Percentiles rank a stretch among this genome's conserved stretches.
Evolutionary conservation across 2,113 vertebrate species (phyloP).

Genomic region (Cervus canadensis): DNA sequence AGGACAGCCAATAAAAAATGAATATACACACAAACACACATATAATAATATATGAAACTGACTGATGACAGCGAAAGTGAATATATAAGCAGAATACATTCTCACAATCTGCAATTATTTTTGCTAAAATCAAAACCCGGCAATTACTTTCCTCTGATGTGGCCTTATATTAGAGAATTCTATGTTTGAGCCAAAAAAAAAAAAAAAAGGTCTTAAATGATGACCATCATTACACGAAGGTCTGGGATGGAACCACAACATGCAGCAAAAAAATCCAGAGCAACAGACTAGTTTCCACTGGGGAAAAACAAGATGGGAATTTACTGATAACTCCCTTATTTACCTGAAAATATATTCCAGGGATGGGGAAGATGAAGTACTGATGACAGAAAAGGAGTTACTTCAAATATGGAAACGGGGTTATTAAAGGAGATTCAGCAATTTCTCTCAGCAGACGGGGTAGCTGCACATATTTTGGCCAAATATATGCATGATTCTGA

Average conservation of each 20-base stretch:
- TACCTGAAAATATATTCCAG: neutral
- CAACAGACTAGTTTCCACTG: neutral
- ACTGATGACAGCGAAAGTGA: neutral
- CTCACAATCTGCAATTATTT: neutral
- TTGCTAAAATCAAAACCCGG: neutral
- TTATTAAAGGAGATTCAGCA: neutral
- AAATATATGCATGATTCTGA: neutral
- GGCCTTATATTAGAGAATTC: neutral
- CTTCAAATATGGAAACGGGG: neutral
- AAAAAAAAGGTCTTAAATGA: neutral
- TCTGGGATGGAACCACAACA: neutral
- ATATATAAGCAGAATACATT: neutral
- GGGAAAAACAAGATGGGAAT: neutral
- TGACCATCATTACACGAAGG: neutral
- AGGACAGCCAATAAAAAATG: neutral
- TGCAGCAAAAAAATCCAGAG: neutral
- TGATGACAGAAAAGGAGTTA: neutral
- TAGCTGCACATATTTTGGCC: neutral
- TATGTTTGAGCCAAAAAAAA: neutral
- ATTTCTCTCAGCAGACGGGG: neutral
- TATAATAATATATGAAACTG: neutral
- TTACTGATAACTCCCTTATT: neutral
- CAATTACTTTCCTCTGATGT: neutral
- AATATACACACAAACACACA: neutral
- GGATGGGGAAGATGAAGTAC: neutral